These are phyloP conservation scores for Spisula solida DNA, from an alignment of 2,888 invertebrate species.

Conservation along the genomic window DNA sequence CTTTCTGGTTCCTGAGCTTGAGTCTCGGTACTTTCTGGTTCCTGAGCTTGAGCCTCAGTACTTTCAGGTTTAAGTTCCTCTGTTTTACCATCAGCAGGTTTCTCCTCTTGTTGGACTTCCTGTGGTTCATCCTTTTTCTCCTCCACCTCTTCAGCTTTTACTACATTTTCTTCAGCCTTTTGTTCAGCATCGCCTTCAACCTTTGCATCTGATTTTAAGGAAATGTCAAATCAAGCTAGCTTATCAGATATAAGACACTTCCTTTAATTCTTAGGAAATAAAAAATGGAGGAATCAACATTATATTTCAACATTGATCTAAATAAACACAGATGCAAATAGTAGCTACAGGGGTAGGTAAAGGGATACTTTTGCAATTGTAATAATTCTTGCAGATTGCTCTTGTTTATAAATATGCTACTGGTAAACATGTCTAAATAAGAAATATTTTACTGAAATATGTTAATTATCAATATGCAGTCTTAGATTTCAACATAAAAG, in stretches of 20 bases:
- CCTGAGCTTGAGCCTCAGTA: slow-evolving; percentile 33
- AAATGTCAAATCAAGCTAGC: neutral
- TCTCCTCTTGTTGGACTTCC: slow-evolving; percentile 43
- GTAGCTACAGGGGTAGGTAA: neutral
- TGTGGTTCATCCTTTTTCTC: slow-evolving; percentile 49
- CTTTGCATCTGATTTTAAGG: slow-evolving; percentile 31
- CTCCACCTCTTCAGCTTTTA: slow-evolving; percentile 45
- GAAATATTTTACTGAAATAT: too few species aligned
- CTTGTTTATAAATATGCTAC: too few species aligned
- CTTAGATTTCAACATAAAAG: too few species aligned
- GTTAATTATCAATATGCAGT: too few species aligned
- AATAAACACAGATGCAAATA: neutral
- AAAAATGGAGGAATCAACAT: too few species aligned
- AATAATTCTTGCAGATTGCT: too few species aligned
- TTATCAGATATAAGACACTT: neutral
- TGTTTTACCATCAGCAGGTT: slow-evolving; percentile 55
- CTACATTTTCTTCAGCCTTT: slow-evolving; percentile 46
- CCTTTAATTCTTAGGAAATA: neutral
- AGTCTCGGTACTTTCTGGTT: slow-evolving; percentile 28
- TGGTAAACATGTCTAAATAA: too few species aligned
- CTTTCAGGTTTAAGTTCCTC: slow-evolving; percentile 33
- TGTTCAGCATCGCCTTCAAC: slow-evolving; percentile 42
- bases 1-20: slow-evolving; percentile 18
- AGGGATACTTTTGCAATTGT: too few species aligned
- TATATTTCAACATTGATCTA: too few species aligned